phyloP scores from a whole-genome alignment of 2,888 invertebrate species.

The Nebria salina region DNA sequence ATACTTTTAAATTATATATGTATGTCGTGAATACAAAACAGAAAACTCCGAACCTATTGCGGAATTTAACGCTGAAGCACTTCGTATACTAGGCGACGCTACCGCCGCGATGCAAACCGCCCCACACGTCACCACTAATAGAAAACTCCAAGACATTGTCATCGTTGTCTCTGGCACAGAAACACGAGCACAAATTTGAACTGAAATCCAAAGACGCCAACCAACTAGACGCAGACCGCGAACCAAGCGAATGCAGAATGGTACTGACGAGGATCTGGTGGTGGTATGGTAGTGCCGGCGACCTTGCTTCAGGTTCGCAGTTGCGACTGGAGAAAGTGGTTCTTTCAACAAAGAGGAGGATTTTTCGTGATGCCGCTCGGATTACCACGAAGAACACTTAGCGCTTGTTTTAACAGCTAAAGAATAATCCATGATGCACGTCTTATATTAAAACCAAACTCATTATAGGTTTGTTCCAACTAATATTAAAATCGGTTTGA shows the following conservation, averaged over 20 bases:
- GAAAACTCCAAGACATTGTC: background rate
- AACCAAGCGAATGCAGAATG: background rate
- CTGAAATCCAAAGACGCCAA: background rate
- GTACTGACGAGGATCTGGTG: background rate
- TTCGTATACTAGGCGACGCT: constrained; percentile 39
- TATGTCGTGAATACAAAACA: background rate
- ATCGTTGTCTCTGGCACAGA: background rate
- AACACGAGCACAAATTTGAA: constrained; percentile 3
- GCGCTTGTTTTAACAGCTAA: background rate
- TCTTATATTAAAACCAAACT: no score
- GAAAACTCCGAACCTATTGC: background rate
- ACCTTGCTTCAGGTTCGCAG: constrained; percentile 1
- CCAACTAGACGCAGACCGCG: background rate
- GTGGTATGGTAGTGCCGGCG: background rate
- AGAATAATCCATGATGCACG: no score
- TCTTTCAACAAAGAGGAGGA: constrained; percentile 1
- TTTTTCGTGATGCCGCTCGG: background rate
- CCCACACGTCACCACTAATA: constrained; percentile 26
- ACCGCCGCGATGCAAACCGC: constrained; percentile 23
- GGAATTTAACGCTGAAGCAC: constrained; percentile 22
- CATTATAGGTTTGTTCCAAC: no score
- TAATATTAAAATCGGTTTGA: no score
- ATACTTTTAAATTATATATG: background rate
- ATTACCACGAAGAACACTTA: background rate
- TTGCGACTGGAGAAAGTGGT: background rate